Evolutionary conservation across 2,797 vertebrate genomes (phyloP).

Genomic region (Silurus lanzhouensis): DNA sequence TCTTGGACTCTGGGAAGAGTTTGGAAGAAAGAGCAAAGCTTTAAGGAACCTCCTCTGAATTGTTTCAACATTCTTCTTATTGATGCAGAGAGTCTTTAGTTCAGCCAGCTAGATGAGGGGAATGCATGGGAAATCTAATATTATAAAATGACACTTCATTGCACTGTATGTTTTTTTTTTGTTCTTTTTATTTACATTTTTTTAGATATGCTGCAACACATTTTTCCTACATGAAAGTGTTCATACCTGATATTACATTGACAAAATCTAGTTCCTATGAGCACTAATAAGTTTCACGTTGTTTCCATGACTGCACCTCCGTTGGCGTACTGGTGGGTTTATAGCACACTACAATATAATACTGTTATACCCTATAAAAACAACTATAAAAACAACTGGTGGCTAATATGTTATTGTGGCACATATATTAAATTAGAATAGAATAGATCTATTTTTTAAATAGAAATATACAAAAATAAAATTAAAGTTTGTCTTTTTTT

Average conservation of each 20-base stretch:
- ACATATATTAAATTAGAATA: neutral
- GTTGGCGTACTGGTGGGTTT: neutral
- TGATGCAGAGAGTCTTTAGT: slow-evolving; percentile 41
- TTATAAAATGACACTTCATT: slow-evolving; percentile 8
- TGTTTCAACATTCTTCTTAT: slow-evolving; percentile 47
- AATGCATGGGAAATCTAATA: slow-evolving; percentile 31
- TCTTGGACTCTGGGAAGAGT: slow-evolving; percentile 36
- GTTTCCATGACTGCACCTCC: neutral
- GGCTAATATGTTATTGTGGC: neutral
- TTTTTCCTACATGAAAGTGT: neutral
- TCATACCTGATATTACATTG: neutral
- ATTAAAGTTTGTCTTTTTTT: too few species aligned
- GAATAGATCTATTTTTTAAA: too few species aligned
- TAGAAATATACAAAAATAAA: too few species aligned
- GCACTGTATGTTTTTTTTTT: too few species aligned
- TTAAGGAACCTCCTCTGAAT: slow-evolving; percentile 41
- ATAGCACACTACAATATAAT: neutral
- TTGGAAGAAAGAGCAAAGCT: slow-evolving; percentile 41
- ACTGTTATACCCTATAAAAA: neutral
- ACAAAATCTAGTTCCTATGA: neutral
- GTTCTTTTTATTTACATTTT: neutral
- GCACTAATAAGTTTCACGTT: neutral
- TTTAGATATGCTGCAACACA: neutral
- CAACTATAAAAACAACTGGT: neutral
- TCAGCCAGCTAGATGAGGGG: neutral